Evolutionary conservation across 2,113 vertebrate species (phyloP).

Genomic region (Muntiacus muntjak): DNA sequence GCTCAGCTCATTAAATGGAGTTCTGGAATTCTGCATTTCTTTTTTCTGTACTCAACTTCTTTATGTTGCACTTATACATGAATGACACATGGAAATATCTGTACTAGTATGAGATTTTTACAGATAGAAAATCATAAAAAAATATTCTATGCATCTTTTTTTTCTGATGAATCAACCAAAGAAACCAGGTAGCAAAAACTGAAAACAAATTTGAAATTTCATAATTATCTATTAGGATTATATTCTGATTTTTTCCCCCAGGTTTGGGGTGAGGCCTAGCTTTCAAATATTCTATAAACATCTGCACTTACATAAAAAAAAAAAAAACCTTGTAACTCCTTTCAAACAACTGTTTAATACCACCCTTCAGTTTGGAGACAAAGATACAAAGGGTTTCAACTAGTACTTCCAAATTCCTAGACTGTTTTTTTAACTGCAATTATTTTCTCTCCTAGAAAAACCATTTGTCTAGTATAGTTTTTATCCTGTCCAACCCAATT

Average conservation of each 20-base stretch:
- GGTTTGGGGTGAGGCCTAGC: not conserved
- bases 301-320: not conserved
- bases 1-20: not conserved
- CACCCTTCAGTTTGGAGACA: not conserved
- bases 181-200: not conserved
- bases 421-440: not conserved
- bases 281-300: not conserved
- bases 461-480: not conserved
- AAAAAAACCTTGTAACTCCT: not conserved
- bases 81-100: not conserved
- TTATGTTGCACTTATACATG: not conserved
- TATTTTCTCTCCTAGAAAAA: conserved; percentile 18
- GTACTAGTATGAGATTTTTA: not conserved
- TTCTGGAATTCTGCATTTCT: not conserved
- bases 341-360: not conserved
- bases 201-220: conserved; percentile 1
- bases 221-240: not conserved
- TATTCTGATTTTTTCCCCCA: not conserved
- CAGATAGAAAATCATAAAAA: not conserved
- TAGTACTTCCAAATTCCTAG: not conserved
- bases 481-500: not conserved
- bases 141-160: not conserved
- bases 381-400: not conserved
- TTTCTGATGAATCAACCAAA: not conserved
- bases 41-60: not conserved